Evolutionary conservation across 2,797 vertebrate species (phyloP), one percentile per base, ranked within the genome.

Genomic region (Cacajao melanocephalus): DNA sequence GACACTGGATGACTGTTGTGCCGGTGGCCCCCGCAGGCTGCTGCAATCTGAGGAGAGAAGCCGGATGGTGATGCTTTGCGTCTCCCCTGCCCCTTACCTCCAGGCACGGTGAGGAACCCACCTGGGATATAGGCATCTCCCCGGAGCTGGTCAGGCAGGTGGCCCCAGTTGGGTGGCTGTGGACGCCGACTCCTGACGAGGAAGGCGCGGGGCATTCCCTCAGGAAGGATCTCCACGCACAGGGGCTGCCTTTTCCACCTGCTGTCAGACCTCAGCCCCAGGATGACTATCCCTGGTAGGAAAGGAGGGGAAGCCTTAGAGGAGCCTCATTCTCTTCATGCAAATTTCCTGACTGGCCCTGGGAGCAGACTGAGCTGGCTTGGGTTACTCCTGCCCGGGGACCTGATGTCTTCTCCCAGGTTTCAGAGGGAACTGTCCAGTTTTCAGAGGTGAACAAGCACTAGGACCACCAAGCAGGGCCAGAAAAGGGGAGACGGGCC

Each of bases 81-180:
- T 96, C 36, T 67, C 75, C 58, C 93, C 28, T 36, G 78, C 67
- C 70, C 79, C 70, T 93, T 36, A 39, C 52, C 57, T 85, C 90
- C 57, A 83, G 80, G 48, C 61, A 64, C 76, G 70, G 61, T 55
- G 55, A 80, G 86, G 75, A 30, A 30, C 83, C 70, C 95, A 98
- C 98, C 98, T 98, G 98, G 98, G 72, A 99, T 79, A 41, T 98
- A 98, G 50, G 94, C n/a, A 2, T 98, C 98, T 84, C 98, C 98
- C 58, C 98, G 97, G 85, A 98, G 98, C 82, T 97, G 86, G 91
- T 98, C 98, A 36, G 96, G 90, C 46, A 98, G 87, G 17, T 96
- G 96, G n/a, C 97, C 96, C 98, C 98, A 98, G 52, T 97, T 94
- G 76, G 75, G 87, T 22, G 92, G 79, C 39, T 80, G 93, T 11